Percentiles rank a stretch among this genome's conserved stretches.
phyloP scores from a whole-genome alignment of 2,113 vertebrate species.

The Phyllostomus hastatus region DNA sequence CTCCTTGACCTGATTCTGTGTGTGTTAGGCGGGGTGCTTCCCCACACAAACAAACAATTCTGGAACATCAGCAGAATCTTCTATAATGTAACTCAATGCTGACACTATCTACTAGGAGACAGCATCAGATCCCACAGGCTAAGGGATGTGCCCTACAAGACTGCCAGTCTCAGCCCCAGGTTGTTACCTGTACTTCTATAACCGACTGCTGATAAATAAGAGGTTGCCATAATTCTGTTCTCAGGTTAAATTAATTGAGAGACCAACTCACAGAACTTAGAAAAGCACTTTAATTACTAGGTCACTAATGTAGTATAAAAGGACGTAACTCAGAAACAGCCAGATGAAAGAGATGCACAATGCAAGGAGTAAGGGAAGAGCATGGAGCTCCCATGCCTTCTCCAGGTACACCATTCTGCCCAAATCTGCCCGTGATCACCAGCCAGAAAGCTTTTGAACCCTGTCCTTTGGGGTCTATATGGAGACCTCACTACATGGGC shows the following conservation, averaged over 20 bases:
- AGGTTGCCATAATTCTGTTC: background rate
- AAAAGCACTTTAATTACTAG: background rate
- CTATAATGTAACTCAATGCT: background rate
- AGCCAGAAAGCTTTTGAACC: background rate
- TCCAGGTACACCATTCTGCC: too few relatives aligned
- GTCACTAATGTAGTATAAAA: background rate
- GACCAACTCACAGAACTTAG: background rate
- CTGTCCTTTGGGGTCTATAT: background rate
- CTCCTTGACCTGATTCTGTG: background rate
- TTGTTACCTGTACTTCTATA: too few relatives aligned
- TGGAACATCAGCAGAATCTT: too few relatives aligned
- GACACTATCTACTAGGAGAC: background rate
- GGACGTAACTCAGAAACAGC: background rate
- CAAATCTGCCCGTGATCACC: background rate
- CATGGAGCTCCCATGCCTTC: background rate
- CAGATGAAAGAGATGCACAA: background rate
- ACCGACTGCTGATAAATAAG: background rate
- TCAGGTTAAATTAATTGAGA: background rate
- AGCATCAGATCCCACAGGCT: background rate
- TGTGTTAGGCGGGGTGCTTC: background rate
- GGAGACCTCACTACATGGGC: background rate
- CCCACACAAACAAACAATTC: background rate
- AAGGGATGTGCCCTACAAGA: background rate
- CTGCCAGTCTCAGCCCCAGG: background rate
- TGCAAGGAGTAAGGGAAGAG: too few relatives aligned